Conservation (phyloP, 2,113 vertebrate species). For the Lutjanus erythropterus region DNA sequence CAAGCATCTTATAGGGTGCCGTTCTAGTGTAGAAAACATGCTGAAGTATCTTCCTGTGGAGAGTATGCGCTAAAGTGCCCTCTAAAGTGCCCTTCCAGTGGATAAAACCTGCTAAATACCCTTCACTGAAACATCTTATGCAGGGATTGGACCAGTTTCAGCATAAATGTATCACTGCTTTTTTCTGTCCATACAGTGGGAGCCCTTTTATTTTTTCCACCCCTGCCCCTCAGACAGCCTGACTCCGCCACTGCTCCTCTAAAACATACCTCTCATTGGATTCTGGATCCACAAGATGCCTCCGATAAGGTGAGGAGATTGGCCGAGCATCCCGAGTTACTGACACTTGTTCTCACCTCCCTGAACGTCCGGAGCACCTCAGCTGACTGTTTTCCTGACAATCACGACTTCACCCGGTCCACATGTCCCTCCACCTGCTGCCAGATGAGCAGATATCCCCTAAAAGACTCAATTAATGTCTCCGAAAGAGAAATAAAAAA, state of each 20-base stretch:
- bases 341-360: constrained; percentile 4
- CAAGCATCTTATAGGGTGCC: too few relatives aligned
- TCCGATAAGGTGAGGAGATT: constrained; percentile 83
- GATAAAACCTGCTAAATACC: too few relatives aligned
- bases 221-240: not conserved
- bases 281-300: constrained; percentile 86
- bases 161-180: too few relatives aligned
- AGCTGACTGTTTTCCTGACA: constrained; percentile 9
- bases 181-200: too few relatives aligned
- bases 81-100: too few relatives aligned
- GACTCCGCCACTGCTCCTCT: not conserved
- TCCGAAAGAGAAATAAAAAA: too few relatives aligned
- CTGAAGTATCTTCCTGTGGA: too few relatives aligned
- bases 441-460: constrained; percentile 22
- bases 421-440: constrained; percentile 72
- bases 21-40: too few relatives aligned
- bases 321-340: constrained; percentile 78
- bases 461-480: not conserved
- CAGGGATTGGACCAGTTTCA: too few relatives aligned
- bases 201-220: too few relatives aligned
- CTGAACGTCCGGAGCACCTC: constrained; percentile 14
- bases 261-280: constrained; percentile 84
- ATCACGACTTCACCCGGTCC: constrained; percentile 37
- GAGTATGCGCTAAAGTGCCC: too few relatives aligned
- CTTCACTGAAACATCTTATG: too few relatives aligned